Evolutionary conservation across 2,113 vertebrate genomes (phyloP).

Genomic region (Notarius lentiginosus): DNA sequence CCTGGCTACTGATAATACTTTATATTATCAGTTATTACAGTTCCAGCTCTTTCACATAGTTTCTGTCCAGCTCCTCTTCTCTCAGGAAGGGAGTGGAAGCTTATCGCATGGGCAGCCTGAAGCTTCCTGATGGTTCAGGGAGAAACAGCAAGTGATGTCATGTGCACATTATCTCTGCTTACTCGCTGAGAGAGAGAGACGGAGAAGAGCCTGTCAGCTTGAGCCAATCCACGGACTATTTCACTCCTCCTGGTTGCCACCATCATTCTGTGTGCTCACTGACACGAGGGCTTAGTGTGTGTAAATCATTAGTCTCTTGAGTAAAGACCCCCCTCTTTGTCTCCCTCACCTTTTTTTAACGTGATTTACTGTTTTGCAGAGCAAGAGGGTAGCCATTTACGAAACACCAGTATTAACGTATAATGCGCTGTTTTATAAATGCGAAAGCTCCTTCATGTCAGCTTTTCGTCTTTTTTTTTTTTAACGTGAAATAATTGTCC

Average conservation of each 20-base stretch:
- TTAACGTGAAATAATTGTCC: slow-evolving; percentile 57
- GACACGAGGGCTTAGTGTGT: slow-evolving; percentile 65
- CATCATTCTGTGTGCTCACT: slow-evolving; percentile 52
- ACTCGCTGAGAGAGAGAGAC: slow-evolving; percentile 52
- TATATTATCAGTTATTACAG: slow-evolving; percentile 70
- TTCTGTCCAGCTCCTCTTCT: slow-evolving; percentile 60
- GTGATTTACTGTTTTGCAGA: slow-evolving; percentile 66
- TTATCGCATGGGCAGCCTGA: slow-evolving; percentile 59
- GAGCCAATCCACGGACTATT: slow-evolving; percentile 62
- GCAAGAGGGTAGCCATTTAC: slow-evolving; percentile 60
- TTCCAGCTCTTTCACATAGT: slow-evolving; percentile 55
- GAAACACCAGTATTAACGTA: slow-evolving; percentile 48
- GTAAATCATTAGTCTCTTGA: slow-evolving; percentile 69
- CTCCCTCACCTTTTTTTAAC: slow-evolving; percentile 28
- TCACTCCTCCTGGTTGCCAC: slow-evolving; percentile 61
- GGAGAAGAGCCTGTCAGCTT: slow-evolving; percentile 58
- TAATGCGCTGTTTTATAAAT: no score
- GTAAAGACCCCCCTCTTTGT: slow-evolving; percentile 45
- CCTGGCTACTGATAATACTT: no score
- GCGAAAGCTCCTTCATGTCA: slow-evolving; percentile 47
- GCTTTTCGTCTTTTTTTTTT: slow-evolving; percentile 62
- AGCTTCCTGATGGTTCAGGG: slow-evolving; percentile 75
- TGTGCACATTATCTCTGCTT: slow-evolving; percentile 66
- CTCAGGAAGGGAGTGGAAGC: slow-evolving; percentile 62
- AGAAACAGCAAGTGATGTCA: slow-evolving; percentile 75